Conservation (phyloP, 2,888 invertebrate genomes). For the Melanargia galathea region DNA sequence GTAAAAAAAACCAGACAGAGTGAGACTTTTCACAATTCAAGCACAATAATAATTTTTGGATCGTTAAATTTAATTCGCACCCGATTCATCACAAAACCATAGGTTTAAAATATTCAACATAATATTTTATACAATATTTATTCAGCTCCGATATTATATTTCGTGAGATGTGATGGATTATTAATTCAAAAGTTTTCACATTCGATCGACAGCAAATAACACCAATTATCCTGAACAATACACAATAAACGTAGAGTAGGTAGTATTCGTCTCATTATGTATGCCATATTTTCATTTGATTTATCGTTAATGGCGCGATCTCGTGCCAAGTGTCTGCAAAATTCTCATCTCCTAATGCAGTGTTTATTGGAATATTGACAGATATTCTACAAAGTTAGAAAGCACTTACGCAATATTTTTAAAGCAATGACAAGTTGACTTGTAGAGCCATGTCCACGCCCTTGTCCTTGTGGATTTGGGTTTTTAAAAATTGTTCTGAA, state of each 20-base stretch:
- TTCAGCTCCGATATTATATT: not conserved
- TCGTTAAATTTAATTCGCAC: not conserved
- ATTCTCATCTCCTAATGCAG: slow-evolving; percentile 23
- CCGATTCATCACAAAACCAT: not conserved
- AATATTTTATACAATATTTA: slow-evolving; percentile 7
- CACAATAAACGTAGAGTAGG: slow-evolving; percentile 25
- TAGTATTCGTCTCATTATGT: slow-evolving; percentile 32
- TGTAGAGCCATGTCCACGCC: too few relatives aligned
- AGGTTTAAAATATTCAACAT: slow-evolving; percentile 2
- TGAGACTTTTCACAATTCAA: too few relatives aligned
- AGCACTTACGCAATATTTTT: not conserved
- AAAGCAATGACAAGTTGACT: too few relatives aligned
- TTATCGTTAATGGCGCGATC: slow-evolving; percentile 35
- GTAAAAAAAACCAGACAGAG: too few relatives aligned
- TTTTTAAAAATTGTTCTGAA: too few relatives aligned
- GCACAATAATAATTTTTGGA: not conserved
- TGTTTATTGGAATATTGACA: slow-evolving; percentile 13
- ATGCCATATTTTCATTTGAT: slow-evolving; percentile 37
- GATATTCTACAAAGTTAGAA: not conserved
- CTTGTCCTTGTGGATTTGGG: not conserved
- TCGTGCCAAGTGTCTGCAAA: slow-evolving; percentile 31
- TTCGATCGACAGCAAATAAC: slow-evolving; percentile 12
- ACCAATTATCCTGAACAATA: slow-evolving; percentile 11
- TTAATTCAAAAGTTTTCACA: slow-evolving; percentile 15
- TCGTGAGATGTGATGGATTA: slow-evolving; percentile 1